Evolutionary conservation across 2,797 vertebrate genomes (phyloP), one percentile per base, ranked within the genome.

Genomic region (Podargus strigoides): DNA sequence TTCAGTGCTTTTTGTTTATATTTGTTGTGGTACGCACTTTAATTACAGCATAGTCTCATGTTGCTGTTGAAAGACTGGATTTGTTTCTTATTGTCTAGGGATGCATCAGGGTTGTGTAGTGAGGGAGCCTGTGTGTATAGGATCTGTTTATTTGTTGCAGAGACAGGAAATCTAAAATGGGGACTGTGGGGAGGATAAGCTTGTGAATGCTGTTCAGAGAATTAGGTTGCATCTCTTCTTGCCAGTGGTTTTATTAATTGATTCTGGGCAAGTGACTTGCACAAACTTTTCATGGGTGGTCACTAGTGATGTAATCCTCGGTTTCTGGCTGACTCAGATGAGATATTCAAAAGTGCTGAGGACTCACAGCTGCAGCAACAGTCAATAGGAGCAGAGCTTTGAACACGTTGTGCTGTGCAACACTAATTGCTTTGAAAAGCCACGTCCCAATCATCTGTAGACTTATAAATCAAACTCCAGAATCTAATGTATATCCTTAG

Each of bases 351-450:
- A 44, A 70, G 64, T 70, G 64, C 10, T 93, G 91, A 95, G 94
- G 82, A 78, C 79, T 93, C 79, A 9, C 89, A 93, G 95, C 91
- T 94, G 91, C 87, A 86, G 87, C 80, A 89, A 7, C 94, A 96
- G 72, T 82, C 89, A 80, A 5, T 87, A 74, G 87, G 47, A 73
- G 2, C 93, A 42, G 55, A 0, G 47, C 80, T 94, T 73, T 73
- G 86, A 88, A 85, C 70, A 41, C 3, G 1, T 12, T 59, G 79
- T 93, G 67, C 88, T 90, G 32, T 56, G 67, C 72, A 46, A 1
- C 0, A 0, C 81, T 88, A 52, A 79, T 88, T 76, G 26, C 66
- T 85, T 73, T 70, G 74, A 75, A 85, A 76, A 94, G 58, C 82
- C 87, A 84, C 66, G 39, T 44, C 86, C 52, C 75, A 67, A 0